Evolutionary conservation across 92 coral and sea anemone species (phyloP), one percentile per base, ranked within the genome.

Genomic region (Epizoanthus illoricatus): DNA sequence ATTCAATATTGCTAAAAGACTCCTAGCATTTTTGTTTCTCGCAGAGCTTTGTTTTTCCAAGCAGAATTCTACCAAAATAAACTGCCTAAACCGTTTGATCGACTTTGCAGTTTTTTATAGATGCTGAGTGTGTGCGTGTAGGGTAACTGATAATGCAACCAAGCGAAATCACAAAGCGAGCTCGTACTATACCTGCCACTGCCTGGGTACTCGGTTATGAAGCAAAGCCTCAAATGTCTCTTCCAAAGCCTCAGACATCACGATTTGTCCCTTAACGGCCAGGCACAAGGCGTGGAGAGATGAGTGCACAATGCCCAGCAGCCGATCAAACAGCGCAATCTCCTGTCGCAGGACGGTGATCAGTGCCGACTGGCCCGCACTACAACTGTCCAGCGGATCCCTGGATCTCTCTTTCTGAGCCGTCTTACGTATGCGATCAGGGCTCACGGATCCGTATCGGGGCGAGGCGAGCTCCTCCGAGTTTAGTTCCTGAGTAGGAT

Each of bases 181-280:
- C 24, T 45, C 7, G 45, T 24, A 33, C 13, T 74, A 43, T 64
- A 97, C 99, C 98, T 88, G 85, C 99, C 99, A 97, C 66, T 92
- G 92, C 74, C 79, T 69, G 21, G 99, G 99, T 4, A 97, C 97
- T 57, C 86, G 88, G 86, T 91, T 97, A 75, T 74, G 79, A 8
- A 94, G 86, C 71, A 97, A 83, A 58, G 99, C 90, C 52, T 94
- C 89, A 86, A 89, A 94, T 4, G 98, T 89, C 57, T 94, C 94
- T 36, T 97, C 99, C 52, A 97, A 76, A 12, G 89, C 85, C 42
- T 85, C 90, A 0, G 99, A 90, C 98, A 97, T 87, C 85, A 97
- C 86, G 5, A 92, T 91, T 52, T 86, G 85, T 43, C 99, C 99
- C 74, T 91, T 89, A 8, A 97, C 88, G 17, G 99, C 95, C 71